Conservation (phyloP, 2,113 vertebrate genomes). For the Anguilla japonica region DNA sequence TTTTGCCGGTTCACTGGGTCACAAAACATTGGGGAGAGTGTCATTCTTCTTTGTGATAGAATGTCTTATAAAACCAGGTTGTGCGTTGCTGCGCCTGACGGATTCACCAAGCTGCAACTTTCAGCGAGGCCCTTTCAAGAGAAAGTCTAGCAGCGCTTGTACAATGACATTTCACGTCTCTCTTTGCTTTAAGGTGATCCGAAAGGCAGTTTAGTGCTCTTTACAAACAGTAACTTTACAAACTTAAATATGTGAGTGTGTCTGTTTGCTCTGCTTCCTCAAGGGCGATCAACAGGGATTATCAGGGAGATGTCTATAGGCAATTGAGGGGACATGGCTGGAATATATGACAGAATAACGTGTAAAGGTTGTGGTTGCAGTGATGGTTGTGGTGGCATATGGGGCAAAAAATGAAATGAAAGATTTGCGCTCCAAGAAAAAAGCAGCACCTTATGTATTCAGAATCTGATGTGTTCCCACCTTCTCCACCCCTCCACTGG, state of each 20-base stretch:
- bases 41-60: not conserved
- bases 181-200: not conserved
- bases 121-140: not conserved
- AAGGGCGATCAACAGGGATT: not conserved
- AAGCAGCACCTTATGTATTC: not conserved
- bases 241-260: not conserved
- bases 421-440: no score
- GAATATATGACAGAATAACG: not conserved
- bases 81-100: no score
- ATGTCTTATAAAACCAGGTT: not conserved
- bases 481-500: no score
- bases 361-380: not conserved
- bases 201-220: not conserved
- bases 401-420: no score
- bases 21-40: not conserved
- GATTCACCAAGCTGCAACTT: not conserved
- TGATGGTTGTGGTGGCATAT: not conserved
- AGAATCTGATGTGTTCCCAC: no score
- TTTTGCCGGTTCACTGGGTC: conserved; percentile 11
- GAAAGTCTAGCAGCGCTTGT: not conserved
- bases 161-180: not conserved
- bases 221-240: no score
- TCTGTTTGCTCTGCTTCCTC: not conserved
- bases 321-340: not conserved
- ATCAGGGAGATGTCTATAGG: not conserved